These are phyloP conservation scores for Nasonia vitripennis DNA, from an alignment of 1,140 invertebrate species.

Conservation along the genomic window DNA sequence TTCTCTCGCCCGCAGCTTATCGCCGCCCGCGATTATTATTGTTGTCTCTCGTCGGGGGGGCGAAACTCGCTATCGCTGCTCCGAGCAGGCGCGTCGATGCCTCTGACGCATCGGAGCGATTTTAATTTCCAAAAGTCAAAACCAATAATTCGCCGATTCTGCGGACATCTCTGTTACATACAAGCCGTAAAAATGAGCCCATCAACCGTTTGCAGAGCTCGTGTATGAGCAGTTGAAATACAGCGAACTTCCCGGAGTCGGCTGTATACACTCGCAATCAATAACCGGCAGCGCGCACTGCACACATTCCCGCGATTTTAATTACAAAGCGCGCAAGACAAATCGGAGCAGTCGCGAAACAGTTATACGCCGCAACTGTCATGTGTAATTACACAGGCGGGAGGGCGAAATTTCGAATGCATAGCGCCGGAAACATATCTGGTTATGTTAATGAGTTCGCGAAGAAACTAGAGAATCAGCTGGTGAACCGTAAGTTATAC, in stretches of 20 bases:
- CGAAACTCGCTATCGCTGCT: not conserved
- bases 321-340: not conserved
- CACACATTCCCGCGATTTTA: not conserved
- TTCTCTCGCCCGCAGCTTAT: not conserved
- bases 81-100: not conserved
- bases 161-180: no score
- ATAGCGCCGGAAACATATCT: not conserved
- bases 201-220: no score
- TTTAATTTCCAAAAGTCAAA: not conserved
- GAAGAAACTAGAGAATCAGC: conserved; percentile 2
- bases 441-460: conserved; percentile 20
- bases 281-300: not conserved
- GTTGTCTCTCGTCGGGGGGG: not conserved
- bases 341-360: not conserved
- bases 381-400: not conserved
- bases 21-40: not conserved
- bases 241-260: no score
- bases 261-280: not conserved
- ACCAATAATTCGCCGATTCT: no score
- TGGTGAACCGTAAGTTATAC: not conserved
- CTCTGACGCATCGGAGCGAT: not conserved
- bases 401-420: not conserved
- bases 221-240: no score
- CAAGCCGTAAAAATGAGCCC: no score
- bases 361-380: not conserved